phyloP scores from a whole-genome alignment of 1,140 invertebrate genomes.

The Rhyacophila brunnea region DNA sequence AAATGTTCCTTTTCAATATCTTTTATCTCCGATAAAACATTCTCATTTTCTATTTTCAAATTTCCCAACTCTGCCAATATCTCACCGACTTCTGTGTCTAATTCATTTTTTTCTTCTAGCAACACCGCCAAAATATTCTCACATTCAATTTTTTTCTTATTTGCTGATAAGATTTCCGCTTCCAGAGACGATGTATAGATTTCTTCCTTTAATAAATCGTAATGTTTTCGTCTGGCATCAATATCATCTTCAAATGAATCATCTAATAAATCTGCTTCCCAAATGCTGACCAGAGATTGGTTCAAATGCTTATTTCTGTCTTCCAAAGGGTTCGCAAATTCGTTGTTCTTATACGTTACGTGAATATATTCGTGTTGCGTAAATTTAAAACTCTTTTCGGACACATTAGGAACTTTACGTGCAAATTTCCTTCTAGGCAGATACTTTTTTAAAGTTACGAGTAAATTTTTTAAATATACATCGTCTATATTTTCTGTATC shows the following conservation, averaged over 20 bases:
- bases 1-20: not conserved
- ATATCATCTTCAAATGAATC: constrained; percentile 2
- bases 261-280: not conserved
- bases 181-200: not conserved
- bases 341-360: constrained; percentile 11
- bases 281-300: not conserved
- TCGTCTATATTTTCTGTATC: not conserved
- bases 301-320: constrained; percentile 5
- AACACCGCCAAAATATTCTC: constrained; percentile 1
- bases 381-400: not conserved
- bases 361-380: constrained; percentile 7
- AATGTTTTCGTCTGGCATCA: constrained; percentile 11
- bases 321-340: constrained; percentile 6
- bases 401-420: constrained; percentile 7
- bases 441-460: constrained; percentile 15
- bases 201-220: constrained; percentile 15
- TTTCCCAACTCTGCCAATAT: not conserved
- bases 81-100: not conserved
- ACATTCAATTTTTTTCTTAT: constrained; percentile 3
- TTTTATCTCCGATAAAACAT: constrained; percentile 1
- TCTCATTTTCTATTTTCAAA: not conserved
- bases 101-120: constrained; percentile 3
- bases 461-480: not conserved
- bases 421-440: constrained; percentile 4
- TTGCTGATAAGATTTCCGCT: not conserved